These are phyloP conservation scores for Panopea generosa DNA, from an alignment of 2,888 invertebrate species.

Conservation along the genomic window DNA sequence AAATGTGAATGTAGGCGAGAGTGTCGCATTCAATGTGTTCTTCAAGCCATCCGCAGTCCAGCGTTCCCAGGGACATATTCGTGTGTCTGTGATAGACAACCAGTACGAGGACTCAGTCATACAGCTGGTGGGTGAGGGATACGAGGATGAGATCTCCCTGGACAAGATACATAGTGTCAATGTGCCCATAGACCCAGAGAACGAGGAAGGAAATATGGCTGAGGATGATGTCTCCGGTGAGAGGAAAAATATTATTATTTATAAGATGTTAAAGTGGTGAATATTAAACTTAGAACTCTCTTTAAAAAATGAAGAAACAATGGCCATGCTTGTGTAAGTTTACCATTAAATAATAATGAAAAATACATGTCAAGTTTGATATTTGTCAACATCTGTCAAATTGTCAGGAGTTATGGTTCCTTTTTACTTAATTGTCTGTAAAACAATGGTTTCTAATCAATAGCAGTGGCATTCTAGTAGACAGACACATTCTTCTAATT, in stretches of 20 bases:
- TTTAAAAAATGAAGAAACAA: no score
- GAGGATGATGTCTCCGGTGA: constrained; percentile 84
- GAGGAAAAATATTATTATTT: not conserved
- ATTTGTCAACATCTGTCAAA: no score
- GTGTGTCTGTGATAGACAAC: constrained; percentile 87
- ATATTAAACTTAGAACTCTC: no score
- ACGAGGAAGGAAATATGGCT: constrained; percentile 82
- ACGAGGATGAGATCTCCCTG: constrained; percentile 86
- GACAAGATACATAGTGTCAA: constrained; percentile 85
- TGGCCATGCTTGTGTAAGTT: no score
- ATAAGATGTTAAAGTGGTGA: no score
- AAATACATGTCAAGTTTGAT: no score
- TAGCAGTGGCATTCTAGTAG: no score
- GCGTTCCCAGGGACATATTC: constrained; percentile 84
- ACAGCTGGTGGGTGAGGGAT: constrained; percentile 86
- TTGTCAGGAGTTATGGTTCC: no score
- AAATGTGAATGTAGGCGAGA: constrained; percentile 80
- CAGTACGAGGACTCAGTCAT: constrained; percentile 87
- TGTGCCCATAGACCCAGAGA: constrained; percentile 71
- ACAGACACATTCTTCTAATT: no score
- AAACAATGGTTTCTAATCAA: no score
- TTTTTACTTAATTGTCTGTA: no score
- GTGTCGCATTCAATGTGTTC: constrained; percentile 79
- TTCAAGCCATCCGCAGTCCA: constrained; percentile 79
- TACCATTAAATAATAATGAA: no score